Base-by-base conservation (phyloP, 1,140 invertebrate species). In the Danaus melanippus region DNA sequence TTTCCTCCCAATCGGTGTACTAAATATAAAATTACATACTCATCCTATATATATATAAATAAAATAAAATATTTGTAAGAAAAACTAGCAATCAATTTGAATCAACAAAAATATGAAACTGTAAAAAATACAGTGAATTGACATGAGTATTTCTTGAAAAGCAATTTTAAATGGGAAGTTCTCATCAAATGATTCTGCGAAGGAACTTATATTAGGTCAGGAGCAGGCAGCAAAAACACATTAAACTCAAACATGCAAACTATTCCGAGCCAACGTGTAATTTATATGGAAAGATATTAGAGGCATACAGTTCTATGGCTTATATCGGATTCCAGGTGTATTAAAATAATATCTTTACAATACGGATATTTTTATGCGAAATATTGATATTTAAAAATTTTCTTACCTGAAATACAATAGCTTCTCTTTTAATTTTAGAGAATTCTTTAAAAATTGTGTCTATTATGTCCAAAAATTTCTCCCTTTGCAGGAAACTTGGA, bases 1-100 rank as follows among this genome's bases (percentile, higher is more conserved):
- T 90, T 52, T 94, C 90, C 62, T 95, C 92, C 96, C 96, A 98
- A 73, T 97, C 92, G 0, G 95, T 96, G 80, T 98, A 97, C 93
- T 97, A 89, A 1, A 32, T 32, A 32, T 32, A 32, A 64, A 56
- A 1, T 46, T 1, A 15, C 1, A 15, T 1, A 15, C 15, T 1
- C 15, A 15, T 15, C 15, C 15, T 3, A 1, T 15, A 15, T 15
- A n/a, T 44, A 15, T 8, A 44, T 45, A 15, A 15, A 52, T 9
- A 44, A 32, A 8, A 2, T 46, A 46, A 11, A 12, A 12, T 46
- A 11, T 46, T 11, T 15, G 2, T 46, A 46, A 46, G 15, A 12
- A 17, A 46, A 46, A 46, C 6, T 32, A 12, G 21, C 2, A 17
- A 21, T n/a, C n/a, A 12, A n/a, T 39, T 39, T 8, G n/a, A 32